Base-by-base conservation (phyloP, 1,140 invertebrate species). In the Drosophila carrolli region DNA sequence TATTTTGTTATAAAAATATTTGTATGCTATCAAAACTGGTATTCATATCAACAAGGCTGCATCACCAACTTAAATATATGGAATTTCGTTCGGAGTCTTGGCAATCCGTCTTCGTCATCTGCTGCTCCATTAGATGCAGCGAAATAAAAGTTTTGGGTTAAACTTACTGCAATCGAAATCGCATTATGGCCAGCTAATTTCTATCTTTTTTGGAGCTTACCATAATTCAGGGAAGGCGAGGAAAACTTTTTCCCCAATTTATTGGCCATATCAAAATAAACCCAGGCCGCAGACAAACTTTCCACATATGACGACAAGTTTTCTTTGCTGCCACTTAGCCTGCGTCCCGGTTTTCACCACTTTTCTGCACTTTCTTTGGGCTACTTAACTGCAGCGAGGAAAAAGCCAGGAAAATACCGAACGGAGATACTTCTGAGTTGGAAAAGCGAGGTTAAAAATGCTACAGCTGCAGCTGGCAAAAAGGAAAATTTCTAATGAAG, bases 301-400 rank as follows among this genome's bases (percentile, higher is more conserved):
- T 86, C 79, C 83, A 78, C 83, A 86, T 86, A 88, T 88, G 83
- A 86, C 75, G 79, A 86, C 82, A 86, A 86, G 83, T 86, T 88
- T 82, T 75, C 75, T 70, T 78, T 62, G 58, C 66, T 60, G 57
- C 53, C 67, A 71, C 65, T 71, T 56, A 56, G 37, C 41, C 66
- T 27, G 9, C 19, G 19, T 8, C 29, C 6, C 35, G 13, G 5
- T 35, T 8, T 40, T 59, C 43, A 16, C 32, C 58, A 61, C 56
- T 58, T 59, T 76, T 43, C 38, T 23, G 48, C 55, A 68, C 75
- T 67, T 75, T 67, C 61, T 55, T 63, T 43, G 37, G 65, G 79
- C 83, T 83, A 86, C 83, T 86, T 86, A 88, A 83, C 79, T 79
- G 83, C 83, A 86, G 78, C 78, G 50, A 11, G 32, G 51, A 62